Evolutionary conservation across 2,113 vertebrate genomes (phyloP), one percentile per base, ranked within the genome.

Genomic region (Lampris megalopsis): DNA sequence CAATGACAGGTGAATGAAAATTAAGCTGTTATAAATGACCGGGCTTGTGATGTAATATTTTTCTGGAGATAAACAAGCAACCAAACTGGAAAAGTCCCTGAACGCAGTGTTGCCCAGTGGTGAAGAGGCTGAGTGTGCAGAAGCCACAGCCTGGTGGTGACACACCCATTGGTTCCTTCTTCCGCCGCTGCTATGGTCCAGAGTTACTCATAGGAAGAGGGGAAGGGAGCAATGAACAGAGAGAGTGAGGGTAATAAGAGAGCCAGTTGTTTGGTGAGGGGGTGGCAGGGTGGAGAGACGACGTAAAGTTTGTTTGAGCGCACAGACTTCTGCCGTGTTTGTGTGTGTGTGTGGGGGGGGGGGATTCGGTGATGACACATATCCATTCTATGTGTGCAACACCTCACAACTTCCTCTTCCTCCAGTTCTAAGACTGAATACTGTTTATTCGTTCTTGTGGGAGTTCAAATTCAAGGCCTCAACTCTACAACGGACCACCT

Each of bases 151-250:
- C 87, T 83, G 75, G 77, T 47, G 72, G 5, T 62, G 82, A 87
- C 89, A 89, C 93, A 93, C 92, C 92, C 90, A 86, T 81, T 64
- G 88, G 86, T 85, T 38, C 54, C 47, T 89, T 83, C 75, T 79
- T 43, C 10, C 71, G 68, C 75, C 82, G 73, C 82, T 52, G 53
- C 83, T 92, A 76, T 91, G 92, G 88, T 86, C 43, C 79, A 86
- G 69, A 82, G 80, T 92, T 94, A 91, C 91, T 91, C 92, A 92
- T 87, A 86, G 80, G 81, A 84, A 85, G 73, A 84, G 78, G 79
- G 58, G 71, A 73, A 71, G 75, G 54, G 68, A 71, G 35, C 68
- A 68, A 80, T 43, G 45, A 74, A 83, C 63, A 63, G 83, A 5
- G 35, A 79, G 48, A 71, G 79, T 41, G 50, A 63, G 68, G 60